Evolutionary conservation across 2,888 invertebrate species (phyloP).

Genomic region (Zygaena filipendulae): DNA sequence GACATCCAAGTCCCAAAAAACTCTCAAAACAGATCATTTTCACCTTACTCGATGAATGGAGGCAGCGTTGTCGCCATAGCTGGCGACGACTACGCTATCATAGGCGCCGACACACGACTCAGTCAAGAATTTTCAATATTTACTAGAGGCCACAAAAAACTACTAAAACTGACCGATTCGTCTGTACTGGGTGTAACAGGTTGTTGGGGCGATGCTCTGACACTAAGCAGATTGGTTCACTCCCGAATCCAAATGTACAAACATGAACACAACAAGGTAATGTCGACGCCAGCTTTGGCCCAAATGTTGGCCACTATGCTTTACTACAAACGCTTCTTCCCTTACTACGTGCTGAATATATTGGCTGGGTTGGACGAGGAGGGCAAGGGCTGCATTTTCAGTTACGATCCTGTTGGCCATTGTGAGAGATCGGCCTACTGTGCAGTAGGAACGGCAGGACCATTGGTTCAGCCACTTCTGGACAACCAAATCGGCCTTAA

Average conservation of each 20-base stretch:
- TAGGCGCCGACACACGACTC: slow-evolving; percentile 90
- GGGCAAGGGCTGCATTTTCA: slow-evolving; percentile 88
- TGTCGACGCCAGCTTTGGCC: slow-evolving; percentile 86
- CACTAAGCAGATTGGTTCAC: slow-evolving; percentile 78
- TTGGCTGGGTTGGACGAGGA: slow-evolving; percentile 87
- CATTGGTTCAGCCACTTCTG: slow-evolving; percentile 86
- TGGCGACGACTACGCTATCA: slow-evolving; percentile 87
- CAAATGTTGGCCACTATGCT: slow-evolving; percentile 91
- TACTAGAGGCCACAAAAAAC: slow-evolving; percentile 82
- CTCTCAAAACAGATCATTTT: too few species aligned
- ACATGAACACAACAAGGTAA: slow-evolving; percentile 86
- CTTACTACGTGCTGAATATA: slow-evolving; percentile 91
- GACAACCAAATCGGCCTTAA: slow-evolving; percentile 90
- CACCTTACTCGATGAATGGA: slow-evolving; percentile 23
- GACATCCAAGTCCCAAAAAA: too few species aligned
- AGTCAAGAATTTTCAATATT: slow-evolving; percentile 85
- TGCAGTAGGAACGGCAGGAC: slow-evolving; percentile 85
- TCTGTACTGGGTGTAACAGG: slow-evolving; percentile 88
- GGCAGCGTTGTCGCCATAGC: slow-evolving; percentile 92
- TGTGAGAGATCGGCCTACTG: slow-evolving; percentile 80
- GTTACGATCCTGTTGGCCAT: slow-evolving; percentile 93
- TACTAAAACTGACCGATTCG: slow-evolving; percentile 76
- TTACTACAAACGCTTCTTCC: slow-evolving; percentile 93
- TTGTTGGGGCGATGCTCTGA: slow-evolving; percentile 94
- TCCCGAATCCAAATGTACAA: slow-evolving; percentile 89